Percentiles rank a stretch among this genome's conserved stretches.
Conservation (phyloP, 2,797 vertebrate species). For the Astyanax mexicanus region DNA sequence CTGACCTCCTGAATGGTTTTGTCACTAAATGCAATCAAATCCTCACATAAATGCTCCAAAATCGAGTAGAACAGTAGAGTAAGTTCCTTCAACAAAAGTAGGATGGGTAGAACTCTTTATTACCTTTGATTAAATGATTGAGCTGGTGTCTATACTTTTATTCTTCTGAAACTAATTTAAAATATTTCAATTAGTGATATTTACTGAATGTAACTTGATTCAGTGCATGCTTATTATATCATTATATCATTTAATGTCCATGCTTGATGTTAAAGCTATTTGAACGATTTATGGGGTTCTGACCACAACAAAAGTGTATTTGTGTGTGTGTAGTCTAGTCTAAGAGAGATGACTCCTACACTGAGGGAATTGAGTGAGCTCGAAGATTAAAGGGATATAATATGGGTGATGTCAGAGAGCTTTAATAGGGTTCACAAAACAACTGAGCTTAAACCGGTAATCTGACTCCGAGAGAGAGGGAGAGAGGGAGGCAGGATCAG, state of each 20-base stretch:
- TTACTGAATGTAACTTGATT: no score
- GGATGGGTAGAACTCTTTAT: no score
- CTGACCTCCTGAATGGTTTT: no score
- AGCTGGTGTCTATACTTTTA: no score
- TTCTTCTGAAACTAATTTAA: no score
- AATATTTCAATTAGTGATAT: no score
- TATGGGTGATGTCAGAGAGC: slow-evolving; percentile 66
- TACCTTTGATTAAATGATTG: no score
- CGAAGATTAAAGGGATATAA: slow-evolving; percentile 66
- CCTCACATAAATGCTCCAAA: no score
- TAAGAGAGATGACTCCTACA: slow-evolving; percentile 60
- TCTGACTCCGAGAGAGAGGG: slow-evolving; percentile 61
- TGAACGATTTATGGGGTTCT: background rate
- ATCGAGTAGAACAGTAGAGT: no score
- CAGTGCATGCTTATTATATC: no score
- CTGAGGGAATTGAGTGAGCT: slow-evolving; percentile 56
- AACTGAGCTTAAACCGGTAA: slow-evolving; percentile 58
- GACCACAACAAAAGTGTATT: background rate
- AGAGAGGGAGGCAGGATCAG: slow-evolving; percentile 37
- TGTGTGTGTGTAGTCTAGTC: slow-evolving; percentile 11
- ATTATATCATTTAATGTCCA: background rate
- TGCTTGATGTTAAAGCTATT: background rate
- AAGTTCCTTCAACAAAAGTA: no score
- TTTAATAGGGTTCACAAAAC: slow-evolving; percentile 62
- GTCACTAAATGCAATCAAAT: no score